Evolutionary conservation across 2,888 invertebrate genomes (phyloP).

Genomic region (Meiosimyza platycephala): DNA sequence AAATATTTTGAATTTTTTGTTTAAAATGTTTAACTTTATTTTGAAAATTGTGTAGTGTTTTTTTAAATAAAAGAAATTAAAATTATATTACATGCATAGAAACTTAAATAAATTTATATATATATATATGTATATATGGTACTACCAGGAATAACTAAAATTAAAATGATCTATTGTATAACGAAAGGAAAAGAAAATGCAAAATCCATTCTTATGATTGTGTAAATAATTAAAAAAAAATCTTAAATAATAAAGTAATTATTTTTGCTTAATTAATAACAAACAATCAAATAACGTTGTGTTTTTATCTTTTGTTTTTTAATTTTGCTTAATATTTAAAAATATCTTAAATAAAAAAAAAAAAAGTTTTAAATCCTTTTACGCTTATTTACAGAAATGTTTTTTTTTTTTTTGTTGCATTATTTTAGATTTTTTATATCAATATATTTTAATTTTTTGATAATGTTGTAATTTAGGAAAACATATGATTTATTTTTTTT

Average conservation of each 20-base stretch:
- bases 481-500: slow-evolving; percentile 43
- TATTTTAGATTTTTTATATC: slow-evolving; percentile 27
- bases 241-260: not conserved
- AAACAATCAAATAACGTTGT: slow-evolving; percentile 17
- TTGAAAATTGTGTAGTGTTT: not conserved
- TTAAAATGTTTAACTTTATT: slow-evolving; percentile 5
- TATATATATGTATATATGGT: too few species aligned
- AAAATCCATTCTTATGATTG: slow-evolving; percentile 29
- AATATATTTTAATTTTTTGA: slow-evolving; percentile 21
- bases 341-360: not conserved
- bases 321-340: slow-evolving; percentile 43
- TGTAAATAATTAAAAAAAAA: slow-evolving; percentile 8
- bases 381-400: slow-evolving; percentile 30
- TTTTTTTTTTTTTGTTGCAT: slow-evolving; percentile 16
- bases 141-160: slow-evolving; percentile 36
- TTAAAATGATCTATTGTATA: slow-evolving; percentile 52
- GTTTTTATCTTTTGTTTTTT: slow-evolving; percentile 24
- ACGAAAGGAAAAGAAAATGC: slow-evolving; percentile 58
- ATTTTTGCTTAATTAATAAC: slow-evolving; percentile 17
- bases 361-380: slow-evolving; percentile 13
- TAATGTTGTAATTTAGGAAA: slow-evolving; percentile 52
- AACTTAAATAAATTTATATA: too few species aligned
- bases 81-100: too few species aligned
- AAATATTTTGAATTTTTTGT: slow-evolving; percentile 35
- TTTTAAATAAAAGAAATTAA: not conserved